Conservation (phyloP, 2,888 invertebrate genomes). For the Celastrina argiolus region DNA sequence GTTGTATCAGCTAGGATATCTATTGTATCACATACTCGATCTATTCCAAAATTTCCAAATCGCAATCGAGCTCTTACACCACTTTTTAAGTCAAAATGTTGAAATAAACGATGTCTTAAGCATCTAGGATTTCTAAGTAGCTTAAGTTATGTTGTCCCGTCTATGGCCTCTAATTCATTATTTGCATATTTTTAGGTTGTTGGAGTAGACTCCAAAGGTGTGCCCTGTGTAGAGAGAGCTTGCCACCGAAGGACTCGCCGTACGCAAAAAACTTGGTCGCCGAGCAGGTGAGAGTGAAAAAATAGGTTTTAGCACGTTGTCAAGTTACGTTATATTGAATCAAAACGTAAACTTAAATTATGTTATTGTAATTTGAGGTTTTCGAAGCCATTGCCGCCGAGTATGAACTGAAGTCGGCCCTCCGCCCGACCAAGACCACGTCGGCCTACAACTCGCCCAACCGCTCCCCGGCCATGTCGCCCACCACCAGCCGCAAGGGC, state of each 20-base stretch:
- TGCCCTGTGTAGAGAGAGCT: slow-evolving; percentile 58
- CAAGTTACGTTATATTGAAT: no score
- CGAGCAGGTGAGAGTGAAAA: slow-evolving; percentile 52
- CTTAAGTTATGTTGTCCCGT: no score
- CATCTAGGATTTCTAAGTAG: no score
- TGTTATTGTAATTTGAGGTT: slow-evolving; percentile 45
- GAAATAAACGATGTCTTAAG: no score
- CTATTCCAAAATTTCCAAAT: no score
- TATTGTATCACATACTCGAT: no score
- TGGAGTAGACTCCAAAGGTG: slow-evolving; percentile 62
- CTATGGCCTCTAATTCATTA: neutral
- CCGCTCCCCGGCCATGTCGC: slow-evolving; percentile 54
- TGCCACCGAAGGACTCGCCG: slow-evolving; percentile 60
- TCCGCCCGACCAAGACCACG: slow-evolving; percentile 35
- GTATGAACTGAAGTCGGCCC: slow-evolving; percentile 54
- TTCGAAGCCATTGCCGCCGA: slow-evolving; percentile 70
- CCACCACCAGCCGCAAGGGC: slow-evolving; percentile 49
- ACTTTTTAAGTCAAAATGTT: no score
- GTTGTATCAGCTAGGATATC: no score
- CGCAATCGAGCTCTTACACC: no score
- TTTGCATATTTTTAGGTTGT: slow-evolving; percentile 47
- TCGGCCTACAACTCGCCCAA: slow-evolving; percentile 57
- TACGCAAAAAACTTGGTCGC: slow-evolving; percentile 64
- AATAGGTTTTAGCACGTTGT: neutral
- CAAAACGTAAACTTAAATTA: neutral